Evolutionary conservation across 2,113 vertebrate species (phyloP).

Genomic region (Dryoscopus gambensis): DNA sequence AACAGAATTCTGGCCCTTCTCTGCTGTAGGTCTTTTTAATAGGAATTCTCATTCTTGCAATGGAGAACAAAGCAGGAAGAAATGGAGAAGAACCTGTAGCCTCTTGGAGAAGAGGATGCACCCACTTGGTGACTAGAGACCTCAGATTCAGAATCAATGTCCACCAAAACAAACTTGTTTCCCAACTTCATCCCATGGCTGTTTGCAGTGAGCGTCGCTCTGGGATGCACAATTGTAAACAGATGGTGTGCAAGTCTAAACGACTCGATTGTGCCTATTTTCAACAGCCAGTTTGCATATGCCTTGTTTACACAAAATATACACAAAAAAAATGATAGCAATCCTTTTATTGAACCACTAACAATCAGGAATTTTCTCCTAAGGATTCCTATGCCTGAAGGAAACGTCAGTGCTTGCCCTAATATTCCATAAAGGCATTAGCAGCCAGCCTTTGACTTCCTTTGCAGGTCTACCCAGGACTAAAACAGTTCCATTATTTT

Average conservation of each 20-base stretch:
- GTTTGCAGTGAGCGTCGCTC: neutral
- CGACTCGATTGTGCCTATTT: neutral
- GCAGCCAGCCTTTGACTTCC: neutral
- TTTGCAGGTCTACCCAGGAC: neutral
- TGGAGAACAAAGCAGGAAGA: neutral
- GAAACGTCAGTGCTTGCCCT: neutral
- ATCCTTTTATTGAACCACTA: neutral
- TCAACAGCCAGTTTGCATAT: neutral
- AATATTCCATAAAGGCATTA: neutral
- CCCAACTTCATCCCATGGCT: neutral
- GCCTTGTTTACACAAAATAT: neutral
- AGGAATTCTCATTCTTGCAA: neutral
- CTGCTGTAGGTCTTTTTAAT: neutral
- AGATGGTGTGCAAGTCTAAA: neutral
- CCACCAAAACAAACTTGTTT: neutral
- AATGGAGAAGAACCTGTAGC: neutral
- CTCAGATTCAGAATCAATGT: neutral
- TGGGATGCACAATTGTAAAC: neutral
- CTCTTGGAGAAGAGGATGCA: neutral
- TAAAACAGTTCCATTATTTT: neutral
- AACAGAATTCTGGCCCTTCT: neutral
- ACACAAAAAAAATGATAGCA: neutral
- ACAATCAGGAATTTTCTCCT: neutral
- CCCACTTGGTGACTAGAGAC: neutral
- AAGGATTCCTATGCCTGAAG: neutral